These are phyloP conservation scores for Pristionchus fissidentatus DNA, from an alignment of 2,888 invertebrate species.

Conservation along the genomic window DNA sequence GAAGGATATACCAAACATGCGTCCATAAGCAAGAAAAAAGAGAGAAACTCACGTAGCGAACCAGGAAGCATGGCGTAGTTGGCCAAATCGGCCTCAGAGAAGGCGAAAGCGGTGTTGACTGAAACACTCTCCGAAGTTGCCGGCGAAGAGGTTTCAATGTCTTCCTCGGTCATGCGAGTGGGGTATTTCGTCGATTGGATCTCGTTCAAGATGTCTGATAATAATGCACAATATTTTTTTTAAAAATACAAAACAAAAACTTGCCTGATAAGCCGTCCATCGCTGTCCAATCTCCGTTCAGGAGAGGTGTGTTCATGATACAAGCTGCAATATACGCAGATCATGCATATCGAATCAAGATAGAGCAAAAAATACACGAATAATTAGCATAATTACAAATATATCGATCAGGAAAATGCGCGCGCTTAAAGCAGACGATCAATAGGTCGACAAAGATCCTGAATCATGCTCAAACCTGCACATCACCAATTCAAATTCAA, in stretches of 20 bases:
- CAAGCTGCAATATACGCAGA: not conserved
- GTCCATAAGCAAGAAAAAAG: not conserved
- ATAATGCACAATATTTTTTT: not conserved
- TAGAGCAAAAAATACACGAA: not conserved
- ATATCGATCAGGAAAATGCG: no score
- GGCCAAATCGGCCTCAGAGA: slow-evolving; percentile 23
- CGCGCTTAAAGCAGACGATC: no score
- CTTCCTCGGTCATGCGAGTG: slow-evolving; percentile 16
- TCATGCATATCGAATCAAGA: not conserved
- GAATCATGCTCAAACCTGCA: not conserved
- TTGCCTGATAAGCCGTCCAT: slow-evolving; percentile 36
- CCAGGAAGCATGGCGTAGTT: slow-evolving; percentile 9
- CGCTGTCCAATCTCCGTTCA: slow-evolving; percentile 16
- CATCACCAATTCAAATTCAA: slow-evolving; percentile 8
- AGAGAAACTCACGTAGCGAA: not conserved
- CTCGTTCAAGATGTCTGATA: slow-evolving; percentile 23
- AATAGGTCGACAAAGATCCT: no score
- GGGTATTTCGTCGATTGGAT: slow-evolving; percentile 22
- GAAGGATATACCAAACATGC: not conserved
- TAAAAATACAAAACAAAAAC: not conserved
- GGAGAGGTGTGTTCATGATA: slow-evolving; percentile 18
- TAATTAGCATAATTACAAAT: not conserved
- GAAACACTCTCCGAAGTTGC: slow-evolving; percentile 17
- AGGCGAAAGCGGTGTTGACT: slow-evolving; percentile 19
- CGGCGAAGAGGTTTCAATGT: slow-evolving; percentile 32